Evolutionary conservation across 2,797 vertebrate genomes (phyloP).

Genomic region (Linurgus olivaceus): DNA sequence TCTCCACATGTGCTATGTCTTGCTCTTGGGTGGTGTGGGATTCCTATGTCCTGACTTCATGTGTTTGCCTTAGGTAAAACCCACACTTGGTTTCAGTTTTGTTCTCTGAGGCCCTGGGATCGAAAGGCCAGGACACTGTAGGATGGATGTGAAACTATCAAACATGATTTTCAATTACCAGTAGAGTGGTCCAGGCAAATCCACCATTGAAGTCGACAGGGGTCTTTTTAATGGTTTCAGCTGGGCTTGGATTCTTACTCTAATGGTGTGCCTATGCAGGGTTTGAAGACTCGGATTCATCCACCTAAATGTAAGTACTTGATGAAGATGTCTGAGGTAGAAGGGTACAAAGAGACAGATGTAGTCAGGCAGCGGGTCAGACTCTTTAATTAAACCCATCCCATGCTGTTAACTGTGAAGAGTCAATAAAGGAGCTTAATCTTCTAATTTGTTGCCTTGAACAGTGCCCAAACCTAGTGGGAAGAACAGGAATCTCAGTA

Average conservation of each 20-base stretch:
- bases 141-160: neutral
- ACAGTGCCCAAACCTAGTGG: neutral
- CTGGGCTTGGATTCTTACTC: neutral
- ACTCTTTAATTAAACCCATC: neutral
- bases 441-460: neutral
- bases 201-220: neutral
- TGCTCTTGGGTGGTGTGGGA: neutral
- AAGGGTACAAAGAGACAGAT: neutral
- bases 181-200: neutral
- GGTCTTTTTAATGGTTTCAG: neutral
- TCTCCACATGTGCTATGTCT: rapidly evolving
- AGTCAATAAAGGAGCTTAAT: neutral
- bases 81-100: neutral
- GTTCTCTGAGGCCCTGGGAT: neutral
- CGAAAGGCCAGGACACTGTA: neutral
- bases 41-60: neutral
- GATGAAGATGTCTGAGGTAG: neutral
- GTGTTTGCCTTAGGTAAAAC: neutral
- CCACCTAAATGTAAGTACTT: neutral
- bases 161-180: neutral
- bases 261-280: rapidly evolving
- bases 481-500: neutral
- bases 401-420: neutral
- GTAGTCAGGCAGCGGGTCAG: neutral
- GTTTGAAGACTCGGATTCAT: neutral